Evolutionary conservation across 2,797 vertebrate species (phyloP), one percentile per base, ranked within the genome.

Genomic region (Myotis myotis): DNA sequence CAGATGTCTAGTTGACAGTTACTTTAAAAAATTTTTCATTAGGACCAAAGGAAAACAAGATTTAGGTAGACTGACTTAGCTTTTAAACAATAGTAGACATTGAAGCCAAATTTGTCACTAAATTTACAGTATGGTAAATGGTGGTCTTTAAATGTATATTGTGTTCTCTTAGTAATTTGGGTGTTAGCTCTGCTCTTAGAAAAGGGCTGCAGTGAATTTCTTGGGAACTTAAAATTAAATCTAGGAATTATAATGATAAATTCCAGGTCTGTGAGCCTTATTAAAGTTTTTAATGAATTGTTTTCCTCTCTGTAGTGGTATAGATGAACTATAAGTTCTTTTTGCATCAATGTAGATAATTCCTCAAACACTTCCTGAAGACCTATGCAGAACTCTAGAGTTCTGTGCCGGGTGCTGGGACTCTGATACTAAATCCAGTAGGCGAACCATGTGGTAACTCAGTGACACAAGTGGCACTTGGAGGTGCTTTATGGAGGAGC

Each of bases 101-200:
- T 83, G 87, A 93, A 83, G 28, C 57, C 80, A 94, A 91, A 72
- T 92, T 70, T 76, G 13, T 71, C 47, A 68, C 81, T 64, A 89
- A 74, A 74, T 91, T 70, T 86, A 70, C 30, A 79, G 30, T 44
- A 53, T 88, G 60, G 16, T 89, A 76, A 74, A 57, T 78, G 72
- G 51, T 87, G n/a, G 83, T 78, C 74, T 95, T 94, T 90, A 94
- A 90, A 87, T 44, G 53, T n/a, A 2, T 70, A 47, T 79, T 71
- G 66, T 80, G n/a, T 62, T 86, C 19, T 87, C 60, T 84, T 66
- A 70, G 41, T 79, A 47, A 68, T 88, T 74, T 62, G 64, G 30
- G 19, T 91, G 17, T 85, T 94, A 79, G 64, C 15, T n/a, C 6
- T 79, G 38, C 49, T 72, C 33, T 62, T 78, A 91, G 66, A 94